A percentile compares a stretch with the other conserved stretches of the same genome.
phyloP scores from a whole-genome alignment of 53 echinoderm and acorn worm species.

The Arbacia lixula region DNA sequence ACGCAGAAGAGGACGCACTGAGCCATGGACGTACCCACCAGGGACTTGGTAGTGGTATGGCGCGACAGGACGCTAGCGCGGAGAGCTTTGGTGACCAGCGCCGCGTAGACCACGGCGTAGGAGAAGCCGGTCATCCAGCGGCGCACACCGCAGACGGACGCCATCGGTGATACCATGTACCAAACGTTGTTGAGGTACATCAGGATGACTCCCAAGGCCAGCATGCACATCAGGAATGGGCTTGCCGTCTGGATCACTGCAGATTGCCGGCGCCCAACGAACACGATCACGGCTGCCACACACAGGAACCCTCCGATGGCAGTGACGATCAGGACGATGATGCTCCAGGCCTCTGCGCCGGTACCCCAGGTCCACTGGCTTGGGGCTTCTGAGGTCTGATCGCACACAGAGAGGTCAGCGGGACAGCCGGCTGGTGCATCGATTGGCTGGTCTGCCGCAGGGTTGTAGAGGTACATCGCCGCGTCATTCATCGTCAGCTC shows the following conservation, averaged over 20 bases:
- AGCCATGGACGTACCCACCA: background rate
- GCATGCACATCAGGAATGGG: slow-evolving; percentile 59
- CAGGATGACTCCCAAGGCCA: slow-evolving; percentile 70
- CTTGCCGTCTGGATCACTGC: slow-evolving; percentile 6
- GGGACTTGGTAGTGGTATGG: slow-evolving; percentile 40
- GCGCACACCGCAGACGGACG: slow-evolving; percentile 70
- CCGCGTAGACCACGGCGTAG: slow-evolving; percentile 71
- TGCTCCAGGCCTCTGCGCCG: slow-evolving; percentile 53
- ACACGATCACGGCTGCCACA: slow-evolving; percentile 19
- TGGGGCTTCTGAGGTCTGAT: background rate
- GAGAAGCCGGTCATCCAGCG: slow-evolving; percentile 72
- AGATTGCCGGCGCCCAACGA: slow-evolving; percentile 29
- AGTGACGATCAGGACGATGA: slow-evolving; percentile 57
- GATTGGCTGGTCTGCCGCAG: slow-evolving; percentile 52
- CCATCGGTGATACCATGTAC: slow-evolving; percentile 64
- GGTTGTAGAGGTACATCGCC: slow-evolving; percentile 50
- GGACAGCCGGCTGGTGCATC: slow-evolving; percentile 48
- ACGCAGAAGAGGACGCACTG: slow-evolving; percentile 71
- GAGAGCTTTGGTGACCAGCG: slow-evolving; percentile 68
- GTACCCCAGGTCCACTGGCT: slow-evolving; percentile 38
- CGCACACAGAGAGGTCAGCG: background rate
- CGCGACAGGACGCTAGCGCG: slow-evolving; percentile 56
- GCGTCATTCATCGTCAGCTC: slow-evolving; percentile 37
- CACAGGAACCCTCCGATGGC: slow-evolving; percentile 45
- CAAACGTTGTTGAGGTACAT: slow-evolving; percentile 74